phyloP scores from a whole-genome alignment of 2,888 invertebrate genomes.

The Brachynemurus nebulosus region DNA sequence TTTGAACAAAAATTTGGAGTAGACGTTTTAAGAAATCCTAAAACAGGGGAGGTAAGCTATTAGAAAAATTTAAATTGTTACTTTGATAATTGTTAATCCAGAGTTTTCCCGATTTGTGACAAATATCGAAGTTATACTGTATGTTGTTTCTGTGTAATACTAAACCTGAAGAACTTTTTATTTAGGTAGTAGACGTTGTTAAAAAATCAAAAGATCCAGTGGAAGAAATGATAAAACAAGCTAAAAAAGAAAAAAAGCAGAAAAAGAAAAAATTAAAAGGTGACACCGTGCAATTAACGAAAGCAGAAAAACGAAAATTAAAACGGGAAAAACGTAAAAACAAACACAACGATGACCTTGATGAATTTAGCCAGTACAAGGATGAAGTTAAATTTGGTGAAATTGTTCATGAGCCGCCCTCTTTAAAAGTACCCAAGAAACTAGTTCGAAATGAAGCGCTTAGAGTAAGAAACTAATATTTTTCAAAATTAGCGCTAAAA shows the following conservation, averaged over 20 bases:
- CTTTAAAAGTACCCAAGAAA: conserved; percentile 2
- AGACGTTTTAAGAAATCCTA: conserved; percentile 37
- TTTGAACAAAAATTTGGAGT: conserved; percentile 49
- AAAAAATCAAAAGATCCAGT: conserved; percentile 40
- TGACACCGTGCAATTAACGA: conserved; percentile 29
- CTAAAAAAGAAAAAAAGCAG: conserved; percentile 28
- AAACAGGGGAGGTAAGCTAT: conserved; percentile 31
- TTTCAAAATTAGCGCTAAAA: too few species aligned
- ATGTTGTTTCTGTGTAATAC: not conserved
- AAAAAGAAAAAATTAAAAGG: conserved; percentile 20
- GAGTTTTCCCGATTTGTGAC: not conserved
- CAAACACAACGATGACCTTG: conserved; percentile 24
- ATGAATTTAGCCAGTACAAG: conserved; percentile 35
- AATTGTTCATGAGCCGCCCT: conserved; percentile 57
- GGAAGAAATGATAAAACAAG: conserved; percentile 33
- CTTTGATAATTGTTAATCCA: not conserved
- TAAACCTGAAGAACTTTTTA: too few species aligned
- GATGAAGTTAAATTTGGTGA: conserved; percentile 66
- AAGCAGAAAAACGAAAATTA: conserved; percentile 40
- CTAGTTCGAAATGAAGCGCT: too few species aligned
- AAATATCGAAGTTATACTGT: not conserved
- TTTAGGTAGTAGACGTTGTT: conserved; percentile 28
- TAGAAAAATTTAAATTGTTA: not conserved
- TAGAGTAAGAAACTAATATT: too few species aligned
- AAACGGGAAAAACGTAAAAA: conserved; percentile 33